phyloP scores from a whole-genome alignment of 2,113 vertebrate species.

The Thunnus maccoyii region DNA sequence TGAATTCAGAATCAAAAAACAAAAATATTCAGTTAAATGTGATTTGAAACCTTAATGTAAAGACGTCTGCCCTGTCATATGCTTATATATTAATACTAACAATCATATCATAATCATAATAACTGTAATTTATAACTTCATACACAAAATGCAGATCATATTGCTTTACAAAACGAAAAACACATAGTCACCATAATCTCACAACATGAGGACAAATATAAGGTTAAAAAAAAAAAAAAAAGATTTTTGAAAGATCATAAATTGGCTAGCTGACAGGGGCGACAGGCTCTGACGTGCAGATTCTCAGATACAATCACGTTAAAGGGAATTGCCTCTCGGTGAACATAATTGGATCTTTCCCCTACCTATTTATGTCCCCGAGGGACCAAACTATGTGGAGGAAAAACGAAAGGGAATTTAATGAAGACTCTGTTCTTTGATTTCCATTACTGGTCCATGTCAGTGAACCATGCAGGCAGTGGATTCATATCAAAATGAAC shows the following conservation, averaged over 20 bases:
- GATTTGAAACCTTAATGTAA: background rate
- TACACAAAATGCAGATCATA: background rate
- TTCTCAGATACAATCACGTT: constrained; percentile 78
- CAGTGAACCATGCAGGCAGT: constrained; percentile 21
- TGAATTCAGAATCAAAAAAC: constrained; percentile 19
- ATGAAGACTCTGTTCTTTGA: constrained; percentile 49
- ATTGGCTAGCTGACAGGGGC: constrained; percentile 52
- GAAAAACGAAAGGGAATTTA: constrained; percentile 58
- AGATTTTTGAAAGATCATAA: constrained; percentile 43
- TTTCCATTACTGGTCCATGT: constrained; percentile 37
- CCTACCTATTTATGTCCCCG: constrained; percentile 69
- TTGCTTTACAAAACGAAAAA: background rate
- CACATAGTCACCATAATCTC: background rate
- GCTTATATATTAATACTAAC: background rate
- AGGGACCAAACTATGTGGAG: constrained; percentile 57
- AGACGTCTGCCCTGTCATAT: background rate
- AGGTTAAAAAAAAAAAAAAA: constrained; percentile 38
- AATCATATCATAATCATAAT: background rate
- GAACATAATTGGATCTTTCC: constrained; percentile 82
- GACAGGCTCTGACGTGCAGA: constrained; percentile 65
- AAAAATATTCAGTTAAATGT: constrained; percentile 7
- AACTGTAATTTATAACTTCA: background rate
- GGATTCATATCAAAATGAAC: constrained; percentile 39
- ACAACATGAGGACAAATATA: constrained; percentile 44
- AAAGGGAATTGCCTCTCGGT: constrained; percentile 76